These are phyloP conservation scores for Rhinoraja longicauda DNA, from an alignment of 2,797 vertebrate genomes.

Conservation along the genomic window DNA sequence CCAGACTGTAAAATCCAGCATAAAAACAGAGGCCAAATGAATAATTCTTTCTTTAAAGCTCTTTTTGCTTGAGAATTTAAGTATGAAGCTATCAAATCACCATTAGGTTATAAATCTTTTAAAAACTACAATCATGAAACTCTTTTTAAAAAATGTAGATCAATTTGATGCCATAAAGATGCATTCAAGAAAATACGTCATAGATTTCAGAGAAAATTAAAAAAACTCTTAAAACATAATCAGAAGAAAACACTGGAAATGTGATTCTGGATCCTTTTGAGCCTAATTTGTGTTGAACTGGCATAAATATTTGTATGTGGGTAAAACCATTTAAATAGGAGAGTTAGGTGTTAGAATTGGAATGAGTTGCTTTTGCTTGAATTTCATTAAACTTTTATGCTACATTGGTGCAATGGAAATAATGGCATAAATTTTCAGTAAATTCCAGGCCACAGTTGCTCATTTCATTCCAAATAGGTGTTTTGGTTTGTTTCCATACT, in stretches of 20 bases:
- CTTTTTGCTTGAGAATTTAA: background rate
- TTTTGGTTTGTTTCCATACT: background rate
- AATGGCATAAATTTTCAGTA: background rate
- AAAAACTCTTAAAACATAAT: background rate
- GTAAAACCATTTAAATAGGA: background rate
- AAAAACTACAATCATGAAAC: background rate
- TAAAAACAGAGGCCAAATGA: background rate
- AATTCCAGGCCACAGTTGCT: background rate
- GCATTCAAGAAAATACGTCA: background rate
- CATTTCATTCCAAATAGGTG: background rate
- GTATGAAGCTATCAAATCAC: background rate
- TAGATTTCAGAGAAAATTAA: background rate
- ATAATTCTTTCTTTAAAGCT: background rate
- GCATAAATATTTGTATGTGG: background rate
- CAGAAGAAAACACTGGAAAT: background rate
- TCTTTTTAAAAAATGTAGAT: background rate
- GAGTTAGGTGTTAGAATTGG: background rate
- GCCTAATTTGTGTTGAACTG: background rate
- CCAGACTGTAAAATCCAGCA: background rate
- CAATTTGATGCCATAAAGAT: background rate
- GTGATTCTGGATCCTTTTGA: background rate
- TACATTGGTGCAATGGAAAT: background rate
- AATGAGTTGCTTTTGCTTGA: background rate
- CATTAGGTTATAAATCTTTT: background rate
- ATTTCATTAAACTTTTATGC: background rate